Evolutionary conservation across 2,113 vertebrate species (phyloP).

Genomic region (Indicator indicator): DNA sequence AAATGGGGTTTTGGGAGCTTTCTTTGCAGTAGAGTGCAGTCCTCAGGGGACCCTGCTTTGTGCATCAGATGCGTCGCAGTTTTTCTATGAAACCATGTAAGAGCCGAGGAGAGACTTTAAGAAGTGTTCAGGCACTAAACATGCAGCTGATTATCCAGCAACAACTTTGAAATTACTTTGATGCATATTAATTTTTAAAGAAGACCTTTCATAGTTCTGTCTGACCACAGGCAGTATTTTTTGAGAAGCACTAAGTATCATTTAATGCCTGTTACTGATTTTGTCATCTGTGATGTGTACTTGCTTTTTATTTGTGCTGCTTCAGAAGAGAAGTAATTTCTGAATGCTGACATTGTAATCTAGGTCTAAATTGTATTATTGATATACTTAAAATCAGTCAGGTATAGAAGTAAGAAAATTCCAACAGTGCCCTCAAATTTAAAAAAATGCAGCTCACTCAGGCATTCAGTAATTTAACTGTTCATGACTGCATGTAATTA

Average conservation of each 20-base stretch:
- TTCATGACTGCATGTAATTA: constrained; percentile 81
- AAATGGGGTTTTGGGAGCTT: not conserved
- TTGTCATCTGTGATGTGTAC: not conserved
- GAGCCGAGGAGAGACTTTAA: not conserved
- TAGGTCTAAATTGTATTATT: not conserved
- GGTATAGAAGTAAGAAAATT: constrained; percentile 42
- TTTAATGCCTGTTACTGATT: not conserved
- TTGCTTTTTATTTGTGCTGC: not conserved
- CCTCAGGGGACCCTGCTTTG: not conserved
- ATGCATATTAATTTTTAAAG: not conserved
- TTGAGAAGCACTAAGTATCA: not conserved
- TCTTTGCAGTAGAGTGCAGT: not conserved
- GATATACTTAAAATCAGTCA: constrained; percentile 20
- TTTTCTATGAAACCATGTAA: not conserved
- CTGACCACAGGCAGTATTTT: not conserved
- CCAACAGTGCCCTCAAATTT: not conserved
- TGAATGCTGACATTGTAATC: not conserved
- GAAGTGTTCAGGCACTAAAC: not conserved
- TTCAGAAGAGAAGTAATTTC: not conserved
- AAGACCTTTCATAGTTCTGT: not conserved
- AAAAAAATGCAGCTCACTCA: not conserved
- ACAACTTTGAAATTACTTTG: not conserved
- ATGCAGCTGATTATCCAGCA: not conserved
- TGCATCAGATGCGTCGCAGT: not conserved
- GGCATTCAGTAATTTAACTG: constrained; percentile 80